Conservation (phyloP, 2,888 invertebrate species). For the Drosophila merina region DNA sequence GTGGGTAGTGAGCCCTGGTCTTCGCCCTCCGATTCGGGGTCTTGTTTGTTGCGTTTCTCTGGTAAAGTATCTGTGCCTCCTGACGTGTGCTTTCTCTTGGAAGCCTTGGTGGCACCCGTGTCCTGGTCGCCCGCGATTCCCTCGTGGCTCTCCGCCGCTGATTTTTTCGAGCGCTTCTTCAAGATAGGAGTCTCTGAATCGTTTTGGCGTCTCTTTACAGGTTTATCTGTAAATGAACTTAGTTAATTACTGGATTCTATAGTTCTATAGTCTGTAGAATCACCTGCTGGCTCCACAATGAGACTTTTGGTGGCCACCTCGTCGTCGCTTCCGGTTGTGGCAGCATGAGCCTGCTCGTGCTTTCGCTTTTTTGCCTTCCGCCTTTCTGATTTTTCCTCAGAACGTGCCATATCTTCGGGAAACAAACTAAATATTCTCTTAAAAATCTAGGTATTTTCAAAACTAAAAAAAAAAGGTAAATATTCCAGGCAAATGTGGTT, state of each 20-base stretch:
- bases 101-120: not conserved
- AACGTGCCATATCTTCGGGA: slow-evolving; percentile 52
- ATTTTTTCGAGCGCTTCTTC: slow-evolving; percentile 21
- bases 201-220: slow-evolving; percentile 3
- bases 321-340: slow-evolving; percentile 64
- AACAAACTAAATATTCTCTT: not conserved
- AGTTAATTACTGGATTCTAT: not conserved
- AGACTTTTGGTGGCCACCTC: slow-evolving; percentile 79
- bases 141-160: slow-evolving; percentile 1
- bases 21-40: slow-evolving; percentile 78
- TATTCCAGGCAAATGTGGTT: too few species aligned
- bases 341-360: slow-evolving; percentile 18
- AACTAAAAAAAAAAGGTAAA: not conserved
- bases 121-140: not conserved
- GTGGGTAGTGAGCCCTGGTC: slow-evolving; percentile 82
- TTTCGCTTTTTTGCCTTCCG: slow-evolving; percentile 55
- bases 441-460: not conserved
- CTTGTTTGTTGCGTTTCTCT: slow-evolving; percentile 52
- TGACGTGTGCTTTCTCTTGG: slow-evolving; percentile 55
- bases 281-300: slow-evolving; percentile 63
- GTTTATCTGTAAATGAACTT: not conserved
- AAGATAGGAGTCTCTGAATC: not conserved
- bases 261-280: not conserved
- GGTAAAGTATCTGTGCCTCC: slow-evolving; percentile 34
- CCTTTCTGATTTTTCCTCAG: slow-evolving; percentile 67